Evolutionary conservation across 2,113 vertebrate genomes (phyloP), one percentile per base, ranked within the genome.

Genomic region (Cepphus grylle): DNA sequence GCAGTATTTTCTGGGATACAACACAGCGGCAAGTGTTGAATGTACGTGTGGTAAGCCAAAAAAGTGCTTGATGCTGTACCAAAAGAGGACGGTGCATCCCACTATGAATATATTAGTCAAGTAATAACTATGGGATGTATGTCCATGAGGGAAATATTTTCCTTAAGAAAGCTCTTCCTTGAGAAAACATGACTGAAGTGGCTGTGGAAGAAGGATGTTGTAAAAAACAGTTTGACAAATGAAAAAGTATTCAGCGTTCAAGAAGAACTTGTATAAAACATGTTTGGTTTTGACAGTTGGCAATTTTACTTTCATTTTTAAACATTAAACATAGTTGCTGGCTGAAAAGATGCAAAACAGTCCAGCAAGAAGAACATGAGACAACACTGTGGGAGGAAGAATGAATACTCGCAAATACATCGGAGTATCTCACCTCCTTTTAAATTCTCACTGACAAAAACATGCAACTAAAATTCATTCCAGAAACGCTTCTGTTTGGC

Each of bases 41-140:
- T 12, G 45, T 0, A 2, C 4, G 22, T 1, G 15, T 9, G 12
- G 34, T 3, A 34, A 62, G 49, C 11, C 21, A 34, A 25, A 43
- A 38, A 71, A 53, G 36, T 15, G 40, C 73, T 38, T 9, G 61
- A 42, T 34, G 34, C 79, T 77, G 19, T 11, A 49, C 27, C 23
- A 55, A 22, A 56, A 29, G 26, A 72, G 38, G 30, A 27, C 18
- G 27, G 49, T 12, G 11, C 34, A 62, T 19, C 27, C 42, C 34
- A n/a, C 6, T 2, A 29, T 6, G 29, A 74, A 26, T 19, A n/a
- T 8, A 52, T 34, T 12, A 15, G 9, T 30, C 62, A 56, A 34
- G 25, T 25, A 90, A 47, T 58, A 82, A 69, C 34, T 20, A 3
- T 5, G 56, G 22, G 34, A 55, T 45, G 15, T 2, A 27, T 3